A percentile compares a stretch with the other conserved stretches of the same genome.
These are phyloP conservation scores for Leptinotarsa peninsularis DNA, from an alignment of 2,888 invertebrate genomes.

Conservation along the genomic window DNA sequence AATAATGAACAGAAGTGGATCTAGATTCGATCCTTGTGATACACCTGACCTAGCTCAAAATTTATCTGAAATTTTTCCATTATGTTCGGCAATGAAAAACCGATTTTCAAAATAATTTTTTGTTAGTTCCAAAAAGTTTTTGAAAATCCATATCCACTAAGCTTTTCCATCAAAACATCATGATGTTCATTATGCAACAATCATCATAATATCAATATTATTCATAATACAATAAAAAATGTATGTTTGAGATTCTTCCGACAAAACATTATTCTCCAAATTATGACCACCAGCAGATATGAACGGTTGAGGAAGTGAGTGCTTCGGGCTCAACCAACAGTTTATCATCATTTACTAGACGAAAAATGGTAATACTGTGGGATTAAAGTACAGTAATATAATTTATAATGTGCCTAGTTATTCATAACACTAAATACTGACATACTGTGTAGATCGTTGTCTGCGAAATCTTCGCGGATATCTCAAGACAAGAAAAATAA, in stretches of 20 bases:
- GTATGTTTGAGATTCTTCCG: too few species aligned
- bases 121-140: too few species aligned
- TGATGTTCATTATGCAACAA: too few species aligned
- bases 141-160: too few species aligned
- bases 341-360: constrained; percentile 22
- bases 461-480: constrained; percentile 16
- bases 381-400: constrained; percentile 30
- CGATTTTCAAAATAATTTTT: too few species aligned
- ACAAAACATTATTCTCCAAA: too few species aligned
- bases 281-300: background rate
- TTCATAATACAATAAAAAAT: fast-evolving
- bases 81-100: too few species aligned
- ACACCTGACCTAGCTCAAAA: too few species aligned
- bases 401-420: constrained; percentile 22
- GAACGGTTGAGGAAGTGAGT: constrained; percentile 17
- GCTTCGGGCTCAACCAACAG: constrained; percentile 5
- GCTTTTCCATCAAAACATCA: too few species aligned
- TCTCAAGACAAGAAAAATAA: constrained; percentile 24
- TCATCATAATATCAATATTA: background rate
- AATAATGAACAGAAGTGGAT: too few species aligned
- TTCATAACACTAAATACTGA: constrained; percentile 27
- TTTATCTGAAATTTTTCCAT: too few species aligned
- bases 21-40: too few species aligned
- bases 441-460: constrained; percentile 28
- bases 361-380: constrained; percentile 21